Evolutionary conservation across 2,888 invertebrate genomes (phyloP), one percentile per base, ranked within the genome.

Genomic region (Acleris sparsana): DNA sequence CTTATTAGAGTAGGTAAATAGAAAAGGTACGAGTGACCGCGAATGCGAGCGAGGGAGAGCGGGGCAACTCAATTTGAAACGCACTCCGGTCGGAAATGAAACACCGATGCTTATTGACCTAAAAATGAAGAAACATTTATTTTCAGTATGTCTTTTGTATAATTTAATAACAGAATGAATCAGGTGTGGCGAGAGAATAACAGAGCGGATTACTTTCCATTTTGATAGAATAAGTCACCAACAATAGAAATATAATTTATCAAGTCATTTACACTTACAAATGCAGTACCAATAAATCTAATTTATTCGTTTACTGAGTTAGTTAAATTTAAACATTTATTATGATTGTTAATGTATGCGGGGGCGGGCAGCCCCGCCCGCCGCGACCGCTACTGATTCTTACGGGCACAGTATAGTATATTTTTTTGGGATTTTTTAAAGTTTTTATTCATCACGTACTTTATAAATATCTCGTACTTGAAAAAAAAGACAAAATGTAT

Each of bases 121-220:
- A 94, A 94, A 94, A 94, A 94, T 94, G 94, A 94, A 94, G 94
- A 94, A 94, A 94, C 94, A 94, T 94, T 94, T 94, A 94, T 94
- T 94, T 94, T 92, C 93, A 88, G 93, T 92, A 93, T 94, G 94
- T 94, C 94, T 94, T 94, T 94, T 94, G 94, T 94, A 92, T 91
- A 93, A 91, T 93, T 92, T 86, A 87, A 86, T 90, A 93, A 93
- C 93, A 93, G 93, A 93, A 93, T 90, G 86, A 92, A 86, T 92
- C 83, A 85, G 90, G 88, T 81, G 86, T 87, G 84, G 85, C 86
- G 84, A 89, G 87, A 90, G 85, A 82, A 87, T 82, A 90, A 90
- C 89, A 89, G 87, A 91, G 90, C 89, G 88, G 90, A 89, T 81
- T 84, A 87, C 82, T 86, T 88, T 82, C 84, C 88, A 80, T 87